A percentile compares a stretch with the other conserved stretches of the same genome.
Evolutionary conservation across 2,797 vertebrate genomes (phyloP).

Genomic region (Sebastes goodei): DNA sequence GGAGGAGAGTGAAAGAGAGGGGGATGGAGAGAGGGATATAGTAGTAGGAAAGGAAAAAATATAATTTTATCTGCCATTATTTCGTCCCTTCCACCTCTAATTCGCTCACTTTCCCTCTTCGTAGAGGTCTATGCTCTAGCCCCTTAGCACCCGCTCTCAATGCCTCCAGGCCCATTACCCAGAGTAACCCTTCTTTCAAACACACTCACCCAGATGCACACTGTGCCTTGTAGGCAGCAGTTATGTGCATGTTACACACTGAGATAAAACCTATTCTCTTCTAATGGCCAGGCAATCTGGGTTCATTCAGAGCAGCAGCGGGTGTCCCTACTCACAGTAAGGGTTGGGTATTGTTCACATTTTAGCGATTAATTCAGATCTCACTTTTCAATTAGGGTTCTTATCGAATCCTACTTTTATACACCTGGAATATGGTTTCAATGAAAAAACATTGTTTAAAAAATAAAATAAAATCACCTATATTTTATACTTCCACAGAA

Average conservation of each 20-base stretch:
- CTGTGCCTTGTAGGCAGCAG: constrained; percentile 36
- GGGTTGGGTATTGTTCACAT: constrained; percentile 12
- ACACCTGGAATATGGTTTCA: background rate
- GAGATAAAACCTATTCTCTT: constrained; percentile 63
- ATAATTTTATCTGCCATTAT: constrained; percentile 10
- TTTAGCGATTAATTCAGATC: constrained; percentile 18
- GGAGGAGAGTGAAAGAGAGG: background rate
- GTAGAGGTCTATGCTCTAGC: constrained; percentile 22
- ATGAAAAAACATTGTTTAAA: background rate
- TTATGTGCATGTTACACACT: constrained; percentile 51
- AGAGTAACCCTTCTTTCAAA: constrained; percentile 37
- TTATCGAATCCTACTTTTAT: background rate
- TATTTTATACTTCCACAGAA: background rate
- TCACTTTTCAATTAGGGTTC: background rate
- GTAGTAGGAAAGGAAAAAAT: background rate
- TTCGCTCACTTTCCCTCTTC: constrained; percentile 21
- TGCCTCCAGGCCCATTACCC: constrained; percentile 48
- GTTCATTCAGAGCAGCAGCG: constrained; percentile 49
- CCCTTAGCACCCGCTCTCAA: constrained; percentile 2
- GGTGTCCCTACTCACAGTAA: constrained; percentile 17
- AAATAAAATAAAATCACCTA: background rate
- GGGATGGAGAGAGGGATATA: background rate
- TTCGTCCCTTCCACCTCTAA: constrained; percentile 15
- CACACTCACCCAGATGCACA: constrained; percentile 27
- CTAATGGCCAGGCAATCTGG: constrained; percentile 60